Evolutionary conservation across 2,113 vertebrate species (phyloP).

Genomic region (Sardina pilchardus): DNA sequence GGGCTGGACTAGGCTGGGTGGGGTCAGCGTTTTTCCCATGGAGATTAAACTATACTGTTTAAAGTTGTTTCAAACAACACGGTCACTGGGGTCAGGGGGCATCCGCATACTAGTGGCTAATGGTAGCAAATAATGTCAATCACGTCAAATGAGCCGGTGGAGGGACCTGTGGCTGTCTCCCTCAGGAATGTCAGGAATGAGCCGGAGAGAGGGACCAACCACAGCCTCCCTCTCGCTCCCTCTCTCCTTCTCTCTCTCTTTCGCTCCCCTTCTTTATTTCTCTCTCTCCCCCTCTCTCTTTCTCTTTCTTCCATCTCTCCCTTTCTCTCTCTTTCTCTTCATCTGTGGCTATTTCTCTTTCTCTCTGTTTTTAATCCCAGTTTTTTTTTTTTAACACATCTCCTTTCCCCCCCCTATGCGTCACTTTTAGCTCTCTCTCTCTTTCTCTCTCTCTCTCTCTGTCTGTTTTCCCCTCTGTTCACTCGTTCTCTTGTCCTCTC

Average conservation of each 20-base stretch:
- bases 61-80: slow-evolving; percentile 75
- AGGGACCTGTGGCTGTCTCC: slow-evolving; percentile 61
- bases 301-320: not conserved
- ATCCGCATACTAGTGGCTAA: slow-evolving; percentile 77
- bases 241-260: not conserved
- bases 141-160: slow-evolving; percentile 73
- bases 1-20: slow-evolving; percentile 43
- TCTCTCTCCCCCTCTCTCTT: not conserved
- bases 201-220: slow-evolving; percentile 34
- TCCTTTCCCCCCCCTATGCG: no score
- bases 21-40: slow-evolving; percentile 69
- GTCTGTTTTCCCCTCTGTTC: not conserved
- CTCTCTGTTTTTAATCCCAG: not conserved
- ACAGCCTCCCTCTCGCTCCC: not conserved
- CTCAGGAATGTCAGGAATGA: slow-evolving; percentile 76
- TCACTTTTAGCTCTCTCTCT: not conserved
- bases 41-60: slow-evolving; percentile 75
- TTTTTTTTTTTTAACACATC: not conserved
- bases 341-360: slow-evolving; percentile 19
- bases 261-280: not conserved
- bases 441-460: not conserved
- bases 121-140: slow-evolving; percentile 83
- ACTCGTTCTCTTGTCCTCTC: slow-evolving; percentile 16
- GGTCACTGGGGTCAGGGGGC: slow-evolving; percentile 73
- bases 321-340: not conserved